Evolutionary conservation across 1,140 invertebrate genomes (phyloP).

Genomic region (Aphis craccivora): DNA sequence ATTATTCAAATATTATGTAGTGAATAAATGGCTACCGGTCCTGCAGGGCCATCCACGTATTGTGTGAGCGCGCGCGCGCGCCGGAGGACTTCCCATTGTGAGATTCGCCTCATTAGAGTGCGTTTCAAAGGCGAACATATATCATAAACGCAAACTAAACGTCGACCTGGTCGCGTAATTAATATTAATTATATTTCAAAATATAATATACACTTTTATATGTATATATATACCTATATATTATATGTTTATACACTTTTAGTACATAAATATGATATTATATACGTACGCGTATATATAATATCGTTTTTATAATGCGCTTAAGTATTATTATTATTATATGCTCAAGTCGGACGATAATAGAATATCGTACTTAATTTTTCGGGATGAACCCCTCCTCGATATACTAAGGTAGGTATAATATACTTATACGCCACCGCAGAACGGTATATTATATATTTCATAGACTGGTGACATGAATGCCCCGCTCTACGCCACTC

Average conservation of each 20-base stretch:
- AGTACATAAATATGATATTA: not conserved
- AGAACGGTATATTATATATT: conserved; percentile 12
- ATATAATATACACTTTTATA: not conserved
- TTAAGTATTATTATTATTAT: not conserved
- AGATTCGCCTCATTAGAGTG: conserved; percentile 40
- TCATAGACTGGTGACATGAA: not conserved
- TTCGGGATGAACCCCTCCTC: not conserved
- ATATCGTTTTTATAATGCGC: not conserved
- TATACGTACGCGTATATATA: not conserved
- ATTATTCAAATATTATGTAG: conserved; percentile 12
- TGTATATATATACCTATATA: not conserved
- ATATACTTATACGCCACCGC: not conserved
- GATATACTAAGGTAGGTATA: not conserved
- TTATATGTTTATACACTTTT: not conserved
- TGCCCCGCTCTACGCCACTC: not conserved
- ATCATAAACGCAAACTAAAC: conserved; percentile 38
- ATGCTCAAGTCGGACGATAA: not conserved
- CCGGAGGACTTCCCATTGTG: conserved; percentile 40
- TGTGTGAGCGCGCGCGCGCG: not conserved
- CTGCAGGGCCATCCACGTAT: not conserved
- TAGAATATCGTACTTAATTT: conserved; percentile 28
- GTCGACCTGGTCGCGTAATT: not conserved
- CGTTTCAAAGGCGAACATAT: conserved; percentile 41
- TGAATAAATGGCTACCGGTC: conserved; percentile 47
- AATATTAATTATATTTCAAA: conserved; percentile 18